phyloP scores from a whole-genome alignment of 1,140 invertebrate genomes.

The Frieseomelitta varia region DNA sequence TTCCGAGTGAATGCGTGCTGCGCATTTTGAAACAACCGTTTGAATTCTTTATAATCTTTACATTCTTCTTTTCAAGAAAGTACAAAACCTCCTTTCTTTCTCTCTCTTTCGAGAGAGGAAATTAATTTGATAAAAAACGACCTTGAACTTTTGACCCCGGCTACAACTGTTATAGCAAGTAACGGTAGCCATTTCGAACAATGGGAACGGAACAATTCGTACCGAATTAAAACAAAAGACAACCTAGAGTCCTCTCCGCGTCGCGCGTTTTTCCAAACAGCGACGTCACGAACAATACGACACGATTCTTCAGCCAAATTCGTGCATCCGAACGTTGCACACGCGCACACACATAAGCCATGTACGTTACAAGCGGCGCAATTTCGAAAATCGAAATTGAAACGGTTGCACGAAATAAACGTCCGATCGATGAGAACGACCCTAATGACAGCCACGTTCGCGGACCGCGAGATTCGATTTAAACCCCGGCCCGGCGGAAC shows the following conservation, averaged over 20 bases:
- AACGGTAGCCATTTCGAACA: neutral
- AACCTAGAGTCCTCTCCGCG: too few species aligned
- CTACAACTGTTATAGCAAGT: neutral
- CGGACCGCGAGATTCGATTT: conserved; percentile 19
- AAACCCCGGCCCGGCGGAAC: neutral
- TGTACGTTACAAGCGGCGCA: neutral
- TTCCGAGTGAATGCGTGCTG: too few species aligned
- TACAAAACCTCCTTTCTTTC: too few species aligned
- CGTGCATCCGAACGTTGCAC: neutral
- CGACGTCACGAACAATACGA: neutral
- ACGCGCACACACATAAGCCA: too few species aligned
- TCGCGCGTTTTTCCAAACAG: too few species aligned
- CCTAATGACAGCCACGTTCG: neutral
- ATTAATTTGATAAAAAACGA: neutral
- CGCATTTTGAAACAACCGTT: neutral
- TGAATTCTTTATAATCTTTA: neutral
- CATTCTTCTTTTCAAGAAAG: too few species aligned
- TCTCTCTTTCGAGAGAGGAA: neutral
- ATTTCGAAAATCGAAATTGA: neutral
- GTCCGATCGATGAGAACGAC: neutral
- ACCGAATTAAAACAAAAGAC: neutral
- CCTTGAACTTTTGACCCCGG: neutral
- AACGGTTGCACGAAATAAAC: neutral
- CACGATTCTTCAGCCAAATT: neutral
- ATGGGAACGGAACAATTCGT: too few species aligned